phyloP scores from a whole-genome alignment of 2,113 vertebrate species.

The Genyomyrus donnyi region DNA sequence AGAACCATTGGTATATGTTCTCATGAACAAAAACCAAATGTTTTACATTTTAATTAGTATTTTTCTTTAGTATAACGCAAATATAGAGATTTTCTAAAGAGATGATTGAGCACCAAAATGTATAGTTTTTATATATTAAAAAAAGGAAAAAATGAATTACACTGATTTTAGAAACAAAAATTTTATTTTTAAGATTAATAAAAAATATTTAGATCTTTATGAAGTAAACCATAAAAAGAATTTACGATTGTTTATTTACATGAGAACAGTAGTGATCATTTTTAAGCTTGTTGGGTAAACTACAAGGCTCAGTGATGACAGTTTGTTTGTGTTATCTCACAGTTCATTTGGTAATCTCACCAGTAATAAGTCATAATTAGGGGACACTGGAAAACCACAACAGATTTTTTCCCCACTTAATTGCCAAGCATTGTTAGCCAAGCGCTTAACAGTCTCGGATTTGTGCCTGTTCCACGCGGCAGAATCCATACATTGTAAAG shows the following conservation, averaged over 20 bases:
- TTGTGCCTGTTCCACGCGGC: constrained; percentile 51
- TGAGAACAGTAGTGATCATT: neutral
- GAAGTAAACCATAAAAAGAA: neutral
- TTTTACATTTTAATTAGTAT: neutral
- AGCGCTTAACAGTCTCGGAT: constrained; percentile 53
- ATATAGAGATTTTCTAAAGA: neutral
- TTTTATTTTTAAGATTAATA: neutral
- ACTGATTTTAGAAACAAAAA: neutral
- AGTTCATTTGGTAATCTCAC: constrained; percentile 39
- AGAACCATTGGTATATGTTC: neutral
- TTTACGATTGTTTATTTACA: neutral
- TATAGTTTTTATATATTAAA: neutral
- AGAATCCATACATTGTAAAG: constrained; percentile 60
- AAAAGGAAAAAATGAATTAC: neutral
- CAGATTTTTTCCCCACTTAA: constrained; percentile 35
- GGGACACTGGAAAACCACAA: constrained; percentile 35
- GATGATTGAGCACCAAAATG: neutral
- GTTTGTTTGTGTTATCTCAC: constrained; percentile 37
- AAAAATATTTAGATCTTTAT: neutral
- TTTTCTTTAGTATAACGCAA: neutral
- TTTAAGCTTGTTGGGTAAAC: neutral
- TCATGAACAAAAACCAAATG: neutral
- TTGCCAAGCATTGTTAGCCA: constrained; percentile 51
- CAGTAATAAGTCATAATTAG: constrained; percentile 48
- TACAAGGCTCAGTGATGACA: constrained; percentile 18